Conservation (phyloP, 2,797 vertebrate genomes). For the Acipenser transmontanus region DNA sequence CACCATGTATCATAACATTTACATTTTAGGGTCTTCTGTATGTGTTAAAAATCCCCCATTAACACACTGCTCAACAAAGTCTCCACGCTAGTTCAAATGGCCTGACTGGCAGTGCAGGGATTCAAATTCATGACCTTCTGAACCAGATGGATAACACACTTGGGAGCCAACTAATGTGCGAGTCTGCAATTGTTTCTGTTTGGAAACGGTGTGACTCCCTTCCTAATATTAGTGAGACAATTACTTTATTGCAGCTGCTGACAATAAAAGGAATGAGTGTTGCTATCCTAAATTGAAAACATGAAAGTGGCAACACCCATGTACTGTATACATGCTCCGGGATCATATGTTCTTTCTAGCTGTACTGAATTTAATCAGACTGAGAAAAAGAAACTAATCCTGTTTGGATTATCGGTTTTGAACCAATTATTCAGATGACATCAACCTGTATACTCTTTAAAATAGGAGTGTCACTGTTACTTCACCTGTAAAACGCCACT, state of each 20-base stretch:
- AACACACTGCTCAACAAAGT: neutral
- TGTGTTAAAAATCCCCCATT: conserved; percentile 3
- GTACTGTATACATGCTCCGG: conserved; percentile 4
- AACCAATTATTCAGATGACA: conserved; percentile 19
- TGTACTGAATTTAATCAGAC: conserved; percentile 14
- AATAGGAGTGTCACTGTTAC: conserved; percentile 3
- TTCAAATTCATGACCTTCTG: neutral
- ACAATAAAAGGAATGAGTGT: neutral
- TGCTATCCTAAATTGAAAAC: conserved; percentile 14
- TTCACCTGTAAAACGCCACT: conserved; percentile 3
- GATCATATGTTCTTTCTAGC: conserved; percentile 4
- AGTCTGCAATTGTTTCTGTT: conserved; percentile 3
- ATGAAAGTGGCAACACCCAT: conserved; percentile 10
- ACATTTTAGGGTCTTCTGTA: neutral
- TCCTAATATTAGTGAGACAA: conserved; percentile 8
- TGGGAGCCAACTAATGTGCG: conserved; percentile 1
- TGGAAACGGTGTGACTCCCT: conserved; percentile 10
- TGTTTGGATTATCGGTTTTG: conserved; percentile 18
- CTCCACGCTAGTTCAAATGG: conserved; percentile 1
- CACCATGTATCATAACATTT: neutral
- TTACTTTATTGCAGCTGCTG: conserved; percentile 8
- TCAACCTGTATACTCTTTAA: conserved; percentile 10
- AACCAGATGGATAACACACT: conserved; percentile 1
- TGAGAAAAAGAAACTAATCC: conserved; percentile 7
- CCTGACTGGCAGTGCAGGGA: conserved; percentile 2